Evolutionary conservation across 2,888 invertebrate genomes (phyloP).

Genomic region (Dilophus febrilis): DNA sequence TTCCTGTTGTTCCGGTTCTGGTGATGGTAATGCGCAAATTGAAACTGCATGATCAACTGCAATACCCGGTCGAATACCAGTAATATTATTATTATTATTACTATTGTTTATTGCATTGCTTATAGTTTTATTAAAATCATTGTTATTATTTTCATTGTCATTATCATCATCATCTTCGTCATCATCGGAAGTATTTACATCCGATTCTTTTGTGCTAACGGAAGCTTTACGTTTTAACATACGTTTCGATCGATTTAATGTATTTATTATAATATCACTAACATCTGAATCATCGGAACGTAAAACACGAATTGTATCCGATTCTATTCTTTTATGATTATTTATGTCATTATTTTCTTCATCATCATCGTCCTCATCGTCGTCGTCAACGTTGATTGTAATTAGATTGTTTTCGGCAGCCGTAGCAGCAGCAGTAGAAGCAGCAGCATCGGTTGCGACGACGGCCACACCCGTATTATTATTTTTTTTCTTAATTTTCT

Average conservation of each 20-base stretch:
- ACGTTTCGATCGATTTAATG: constrained; percentile 15
- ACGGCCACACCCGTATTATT: no score
- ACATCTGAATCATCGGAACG: constrained; percentile 8
- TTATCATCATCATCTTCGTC: constrained; percentile 10
- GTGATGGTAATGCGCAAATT: no score
- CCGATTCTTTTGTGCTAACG: constrained; percentile 18
- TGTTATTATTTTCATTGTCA: neutral
- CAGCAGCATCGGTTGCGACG: neutral
- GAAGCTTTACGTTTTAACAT: constrained; percentile 23
- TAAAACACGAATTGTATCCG: constrained; percentile 11
- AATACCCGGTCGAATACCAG: no score
- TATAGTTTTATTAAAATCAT: no score
- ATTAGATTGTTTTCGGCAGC: neutral
- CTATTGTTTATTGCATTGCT: no score
- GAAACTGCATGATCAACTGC: no score
- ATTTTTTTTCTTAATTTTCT: constrained; percentile 4
- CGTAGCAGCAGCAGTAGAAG: neutral
- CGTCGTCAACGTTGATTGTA: no score
- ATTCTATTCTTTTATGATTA: constrained; percentile 13
- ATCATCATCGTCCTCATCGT: no score
- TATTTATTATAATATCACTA: constrained; percentile 12
- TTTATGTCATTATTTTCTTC: no score
- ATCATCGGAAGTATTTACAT: constrained; percentile 13
- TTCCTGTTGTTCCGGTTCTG: no score
- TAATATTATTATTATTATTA: no score